phyloP scores from a whole-genome alignment of 2,113 vertebrate species.

The Dasyornis broadbenti region DNA sequence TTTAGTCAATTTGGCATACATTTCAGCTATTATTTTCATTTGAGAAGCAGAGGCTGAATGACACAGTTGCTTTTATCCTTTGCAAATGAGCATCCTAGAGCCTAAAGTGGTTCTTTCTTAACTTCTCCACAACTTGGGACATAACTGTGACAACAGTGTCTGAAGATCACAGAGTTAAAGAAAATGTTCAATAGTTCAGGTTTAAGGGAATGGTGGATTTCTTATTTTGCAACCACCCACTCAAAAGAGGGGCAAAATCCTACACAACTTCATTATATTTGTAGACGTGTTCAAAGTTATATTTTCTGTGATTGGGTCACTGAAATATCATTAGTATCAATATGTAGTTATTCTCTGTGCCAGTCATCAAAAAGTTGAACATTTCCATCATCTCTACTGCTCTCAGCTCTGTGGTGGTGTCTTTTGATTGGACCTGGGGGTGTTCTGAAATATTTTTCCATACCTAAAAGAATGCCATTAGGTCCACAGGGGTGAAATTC shows the following conservation, averaged over 20 bases:
- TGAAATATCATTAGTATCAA: neutral
- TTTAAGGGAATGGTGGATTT: neutral
- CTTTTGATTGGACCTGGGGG: neutral
- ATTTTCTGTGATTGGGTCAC: neutral
- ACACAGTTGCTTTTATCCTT: neutral
- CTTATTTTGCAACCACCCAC: neutral
- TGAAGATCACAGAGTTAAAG: neutral
- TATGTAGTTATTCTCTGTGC: neutral
- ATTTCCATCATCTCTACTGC: neutral
- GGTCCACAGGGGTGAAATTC: neutral
- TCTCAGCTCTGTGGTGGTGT: neutral
- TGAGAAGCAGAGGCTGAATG: slow-evolving; percentile 33
- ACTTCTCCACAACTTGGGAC: neutral
- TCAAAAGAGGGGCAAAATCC: neutral
- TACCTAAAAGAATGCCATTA: neutral
- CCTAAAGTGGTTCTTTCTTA: neutral
- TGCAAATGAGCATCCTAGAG: neutral
- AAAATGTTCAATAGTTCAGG: neutral
- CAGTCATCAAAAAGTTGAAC: neutral
- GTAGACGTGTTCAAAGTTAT: neutral
- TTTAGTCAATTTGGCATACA: slow-evolving; percentile 56
- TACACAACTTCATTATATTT: neutral
- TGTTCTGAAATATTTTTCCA: neutral
- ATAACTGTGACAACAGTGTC: neutral
- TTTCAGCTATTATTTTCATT: slow-evolving; percentile 66